These are phyloP conservation scores for Leucozona laternaria DNA, from an alignment of 2,888 invertebrate species.

Conservation along the genomic window DNA sequence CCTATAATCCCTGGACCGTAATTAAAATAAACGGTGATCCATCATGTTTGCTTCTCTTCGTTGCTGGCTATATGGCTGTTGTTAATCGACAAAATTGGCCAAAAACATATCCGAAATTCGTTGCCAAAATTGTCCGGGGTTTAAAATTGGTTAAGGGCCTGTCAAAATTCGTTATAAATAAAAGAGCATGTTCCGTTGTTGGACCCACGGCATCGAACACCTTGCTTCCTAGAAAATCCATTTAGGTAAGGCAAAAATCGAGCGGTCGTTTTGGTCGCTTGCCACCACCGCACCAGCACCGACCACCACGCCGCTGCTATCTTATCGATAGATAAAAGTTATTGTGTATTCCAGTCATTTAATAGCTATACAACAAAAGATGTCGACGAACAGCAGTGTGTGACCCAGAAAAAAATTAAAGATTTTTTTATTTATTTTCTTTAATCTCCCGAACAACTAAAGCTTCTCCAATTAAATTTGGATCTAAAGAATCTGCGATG, in stretches of 20 bases:
- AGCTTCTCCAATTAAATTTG: slow-evolving; percentile 67
- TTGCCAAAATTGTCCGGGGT: slow-evolving; percentile 34
- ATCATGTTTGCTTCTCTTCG: slow-evolving; percentile 37
- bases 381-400: slow-evolving; percentile 30
- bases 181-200: slow-evolving; percentile 27
- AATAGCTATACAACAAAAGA: slow-evolving; percentile 3
- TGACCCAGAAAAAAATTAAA: slow-evolving; percentile 60
- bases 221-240: slow-evolving; percentile 69
- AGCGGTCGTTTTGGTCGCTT: slow-evolving; percentile 43
- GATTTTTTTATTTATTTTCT: slow-evolving; percentile 13
- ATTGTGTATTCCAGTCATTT: slow-evolving; percentile 67
- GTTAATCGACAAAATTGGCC: slow-evolving; percentile 49
- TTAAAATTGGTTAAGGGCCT: slow-evolving; percentile 38
- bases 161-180: slow-evolving; percentile 63
- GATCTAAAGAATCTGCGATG: slow-evolving; percentile 63
- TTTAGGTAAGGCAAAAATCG: slow-evolving; percentile 28
- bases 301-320: background rate
- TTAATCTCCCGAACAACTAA: slow-evolving; percentile 19
- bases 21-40: slow-evolving; percentile 75
- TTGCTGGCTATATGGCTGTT: background rate
- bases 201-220: slow-evolving; percentile 45
- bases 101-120: slow-evolving; percentile 37
- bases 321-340: slow-evolving; percentile 58
- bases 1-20: slow-evolving; percentile 59
- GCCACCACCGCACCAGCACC: background rate